Evolutionary conservation across 2,888 invertebrate species (phyloP).

Genomic region (Trypoxylon attenuatum): DNA sequence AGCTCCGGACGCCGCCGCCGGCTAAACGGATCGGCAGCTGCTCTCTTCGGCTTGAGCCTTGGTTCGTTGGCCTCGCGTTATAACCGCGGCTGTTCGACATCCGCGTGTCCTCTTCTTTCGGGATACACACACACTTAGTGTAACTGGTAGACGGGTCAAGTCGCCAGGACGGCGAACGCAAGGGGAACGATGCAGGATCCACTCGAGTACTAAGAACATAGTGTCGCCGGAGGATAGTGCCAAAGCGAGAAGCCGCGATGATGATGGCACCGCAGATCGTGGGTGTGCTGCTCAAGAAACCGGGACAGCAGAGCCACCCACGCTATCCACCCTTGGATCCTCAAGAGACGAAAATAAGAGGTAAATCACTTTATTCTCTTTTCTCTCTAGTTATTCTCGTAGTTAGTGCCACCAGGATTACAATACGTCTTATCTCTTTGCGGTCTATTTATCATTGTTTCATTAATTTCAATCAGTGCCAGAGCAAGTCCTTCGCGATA

Average conservation of each 20-base stretch:
- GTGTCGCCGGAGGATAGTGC: too few relatives aligned
- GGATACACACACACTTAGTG: not conserved
- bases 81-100: not conserved
- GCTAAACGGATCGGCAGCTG: slow-evolving; percentile 43
- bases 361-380: too few relatives aligned
- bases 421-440: slow-evolving; percentile 15
- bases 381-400: too few relatives aligned
- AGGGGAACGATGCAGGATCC: slow-evolving; percentile 22
- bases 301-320: slow-evolving; percentile 65
- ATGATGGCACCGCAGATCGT: slow-evolving; percentile 72
- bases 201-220: too few relatives aligned
- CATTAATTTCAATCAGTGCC: slow-evolving; percentile 4
- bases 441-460: not conserved
- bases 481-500: slow-evolving; percentile 18
- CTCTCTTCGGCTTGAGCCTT: slow-evolving; percentile 6
- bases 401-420: too few relatives aligned
- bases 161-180: not conserved
- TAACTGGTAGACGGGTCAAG: not conserved
- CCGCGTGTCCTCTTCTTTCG: not conserved
- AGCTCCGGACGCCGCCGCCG: slow-evolving; percentile 25
- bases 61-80: slow-evolving; percentile 34
- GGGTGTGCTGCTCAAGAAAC: slow-evolving; percentile 71
- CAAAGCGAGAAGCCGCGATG: slow-evolving; percentile 49
- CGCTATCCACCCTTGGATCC: slow-evolving; percentile 66
- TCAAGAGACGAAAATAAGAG: slow-evolving; percentile 71